Base-by-base conservation (phyloP, 2,888 invertebrate genomes). In the Caenorhabditis uteleia region DNA sequence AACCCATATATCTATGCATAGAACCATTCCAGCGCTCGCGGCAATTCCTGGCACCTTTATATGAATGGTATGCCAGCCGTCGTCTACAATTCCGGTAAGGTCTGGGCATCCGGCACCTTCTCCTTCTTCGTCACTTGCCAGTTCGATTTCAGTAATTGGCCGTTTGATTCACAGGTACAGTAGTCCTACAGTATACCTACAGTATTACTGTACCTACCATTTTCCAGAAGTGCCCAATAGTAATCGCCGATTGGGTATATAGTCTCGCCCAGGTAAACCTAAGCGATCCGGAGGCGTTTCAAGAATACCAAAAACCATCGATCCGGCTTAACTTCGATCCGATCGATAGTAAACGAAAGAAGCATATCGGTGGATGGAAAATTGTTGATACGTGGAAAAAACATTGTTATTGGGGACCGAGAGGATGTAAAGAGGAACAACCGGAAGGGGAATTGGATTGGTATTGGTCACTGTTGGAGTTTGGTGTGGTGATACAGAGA, bases 391-490 rank as follows among this genome's bases (percentile, higher is more conserved):
- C 80, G 0, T 82, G 80, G 77, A 73, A 78, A 16, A 57, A 69
- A 10, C 81, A 80, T 50, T 82, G 79, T 60, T 78, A 79, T 34
- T 81, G 80, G 79, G 81, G 80, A n/a, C 69, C 70, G 7, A 64
- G 53, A 8, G 77, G 76, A 20, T 79, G 79, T 49, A 70, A 67
- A 33, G 68, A 72, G 3, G 60, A 65, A 2, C 40, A 61, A 20
- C 72, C 75, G 4, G 66, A 69, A 31, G 74, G 70, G 21, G 68
- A 64, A 48, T 72, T 65, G 47, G 81, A 81, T 43, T 74, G 69
- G 51, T 82, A 83, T 51, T 82, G 82, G 82, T 78, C 78, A 0
- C 60, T 82, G 18, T 56, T 82, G 39, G 82, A 82, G 54, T 83
- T 83, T 39, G 80, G 83, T 25, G 56, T 83, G 10, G 44, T 57